Percentiles rank a stretch among this genome's conserved stretches.
Conservation (phyloP, 1,140 invertebrate species). For the Leptopilina boulardi region DNA sequence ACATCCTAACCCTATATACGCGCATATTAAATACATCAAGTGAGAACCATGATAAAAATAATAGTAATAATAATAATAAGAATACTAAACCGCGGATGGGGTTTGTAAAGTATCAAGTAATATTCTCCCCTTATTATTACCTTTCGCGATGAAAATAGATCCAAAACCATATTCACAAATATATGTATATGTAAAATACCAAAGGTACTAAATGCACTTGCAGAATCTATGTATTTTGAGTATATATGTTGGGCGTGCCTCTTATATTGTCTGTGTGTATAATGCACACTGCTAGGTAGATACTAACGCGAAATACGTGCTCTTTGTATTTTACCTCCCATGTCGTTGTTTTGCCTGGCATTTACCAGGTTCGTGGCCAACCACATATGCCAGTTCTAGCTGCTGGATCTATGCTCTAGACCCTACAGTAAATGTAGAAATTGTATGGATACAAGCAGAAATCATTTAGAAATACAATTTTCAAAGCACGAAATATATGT, state of each 20-base stretch:
- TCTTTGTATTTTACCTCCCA: conserved; percentile 28
- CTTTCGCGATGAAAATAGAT: conserved; percentile 41
- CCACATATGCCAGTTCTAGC: conserved; percentile 22
- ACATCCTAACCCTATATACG: conserved; percentile 60
- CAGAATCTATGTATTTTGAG: conserved; percentile 18
- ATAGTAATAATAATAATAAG: conserved; percentile 74
- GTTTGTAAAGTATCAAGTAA: conserved; percentile 62
- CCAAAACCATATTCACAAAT: conserved; percentile 47
- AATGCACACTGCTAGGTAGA: conserved; percentile 14
- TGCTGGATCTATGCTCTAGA: conserved; percentile 24
- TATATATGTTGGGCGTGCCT: conserved; percentile 6
- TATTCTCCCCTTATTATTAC: conserved; percentile 54
- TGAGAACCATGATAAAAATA: conserved; percentile 72
- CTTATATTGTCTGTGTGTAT: conserved; percentile 17
- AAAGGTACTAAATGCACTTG: neutral
- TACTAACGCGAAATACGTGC: conserved; percentile 19
- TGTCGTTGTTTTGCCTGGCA: conserved; percentile 27
- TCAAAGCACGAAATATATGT: neutral
- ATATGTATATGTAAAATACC: neutral
- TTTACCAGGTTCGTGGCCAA: conserved; percentile 24
- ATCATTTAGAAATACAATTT: neutral
- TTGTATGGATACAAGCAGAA: conserved; percentile 3
- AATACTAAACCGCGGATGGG: conserved; percentile 69
- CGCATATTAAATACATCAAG: conserved; percentile 66
- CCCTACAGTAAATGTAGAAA: neutral